phyloP scores from a whole-genome alignment of 2,888 invertebrate genomes.

The Eristalis tenax region DNA sequence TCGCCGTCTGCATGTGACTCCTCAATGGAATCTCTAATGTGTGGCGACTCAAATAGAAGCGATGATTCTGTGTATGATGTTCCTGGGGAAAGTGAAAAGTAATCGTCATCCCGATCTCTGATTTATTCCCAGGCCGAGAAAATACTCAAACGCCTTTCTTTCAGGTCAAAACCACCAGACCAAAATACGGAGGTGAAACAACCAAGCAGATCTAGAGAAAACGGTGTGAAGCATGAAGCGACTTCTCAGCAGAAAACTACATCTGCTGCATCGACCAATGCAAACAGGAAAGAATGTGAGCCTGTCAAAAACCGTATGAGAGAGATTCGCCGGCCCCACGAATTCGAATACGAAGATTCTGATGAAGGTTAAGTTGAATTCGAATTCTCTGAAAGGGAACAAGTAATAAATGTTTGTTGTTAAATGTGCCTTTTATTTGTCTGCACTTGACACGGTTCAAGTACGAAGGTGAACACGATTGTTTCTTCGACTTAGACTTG shows the following conservation, averaged over 20 bases:
- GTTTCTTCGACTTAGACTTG: no score
- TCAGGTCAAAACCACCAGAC: no score
- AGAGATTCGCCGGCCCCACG: background rate
- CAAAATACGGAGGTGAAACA: no score
- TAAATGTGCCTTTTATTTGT: background rate
- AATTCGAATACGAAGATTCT: constrained; percentile 31
- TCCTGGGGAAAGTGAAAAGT: background rate
- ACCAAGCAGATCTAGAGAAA: no score
- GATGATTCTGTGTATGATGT: background rate
- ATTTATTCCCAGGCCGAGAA: no score
- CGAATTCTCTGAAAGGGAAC: background rate
- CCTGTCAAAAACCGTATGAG: constrained; percentile 1
- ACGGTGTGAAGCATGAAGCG: background rate
- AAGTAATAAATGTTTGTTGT: background rate
- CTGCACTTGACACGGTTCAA: no score
- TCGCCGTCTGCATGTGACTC: background rate
- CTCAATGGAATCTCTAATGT: background rate
- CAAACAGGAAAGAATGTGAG: background rate
- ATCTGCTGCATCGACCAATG: background rate
- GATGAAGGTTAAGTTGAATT: constrained; percentile 2
- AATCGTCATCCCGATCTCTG: no score
- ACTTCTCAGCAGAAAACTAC: background rate
- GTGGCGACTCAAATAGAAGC: constrained; percentile 1
- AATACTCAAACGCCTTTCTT: no score
- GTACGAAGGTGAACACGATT: no score